Evolutionary conservation across 2,797 vertebrate genomes (phyloP).

Genomic region (Halcyon chelicuti): DNA sequence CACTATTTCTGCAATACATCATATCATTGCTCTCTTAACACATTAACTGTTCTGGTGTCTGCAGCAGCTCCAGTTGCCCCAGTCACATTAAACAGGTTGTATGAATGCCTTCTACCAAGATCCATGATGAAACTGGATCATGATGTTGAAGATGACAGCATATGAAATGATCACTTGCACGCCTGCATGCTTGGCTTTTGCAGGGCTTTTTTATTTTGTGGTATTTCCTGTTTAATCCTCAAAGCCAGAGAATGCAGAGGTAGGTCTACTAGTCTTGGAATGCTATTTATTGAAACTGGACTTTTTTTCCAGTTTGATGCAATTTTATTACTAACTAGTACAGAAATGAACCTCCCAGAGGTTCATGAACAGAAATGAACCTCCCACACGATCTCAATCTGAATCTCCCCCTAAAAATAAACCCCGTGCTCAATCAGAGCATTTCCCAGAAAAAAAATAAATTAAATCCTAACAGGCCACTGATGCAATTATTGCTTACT

Average conservation of each 20-base stretch:
- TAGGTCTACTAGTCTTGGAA: slow-evolving; percentile 30
- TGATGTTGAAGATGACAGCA: not conserved
- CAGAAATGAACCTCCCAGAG: slow-evolving; percentile 6
- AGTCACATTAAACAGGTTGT: not conserved
- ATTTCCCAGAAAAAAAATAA: not conserved
- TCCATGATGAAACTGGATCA: accelerated
- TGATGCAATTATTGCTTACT: slow-evolving; percentile 4
- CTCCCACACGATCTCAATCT: not conserved
- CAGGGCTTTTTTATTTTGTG: slow-evolving; percentile 17
- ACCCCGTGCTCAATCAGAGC: not conserved
- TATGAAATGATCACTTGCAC: not conserved
- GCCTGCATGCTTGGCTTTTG: not conserved
- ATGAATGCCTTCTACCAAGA: not conserved
- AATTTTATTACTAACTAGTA: slow-evolving; percentile 20
- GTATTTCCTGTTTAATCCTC: slow-evolving; percentile 66
- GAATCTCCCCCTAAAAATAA: not conserved
- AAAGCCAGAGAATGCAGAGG: slow-evolving; percentile 50
- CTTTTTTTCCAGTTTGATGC: not conserved
- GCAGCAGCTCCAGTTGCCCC: not conserved
- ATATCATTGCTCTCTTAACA: accelerated
- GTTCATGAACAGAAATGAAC: not conserved
- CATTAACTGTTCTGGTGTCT: not conserved
- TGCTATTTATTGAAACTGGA: not conserved
- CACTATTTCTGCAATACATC: not conserved
- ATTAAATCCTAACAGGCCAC: not conserved